Evolutionary conservation across 2,113 vertebrate genomes (phyloP).

Genomic region (Proterorhinus semilunaris): DNA sequence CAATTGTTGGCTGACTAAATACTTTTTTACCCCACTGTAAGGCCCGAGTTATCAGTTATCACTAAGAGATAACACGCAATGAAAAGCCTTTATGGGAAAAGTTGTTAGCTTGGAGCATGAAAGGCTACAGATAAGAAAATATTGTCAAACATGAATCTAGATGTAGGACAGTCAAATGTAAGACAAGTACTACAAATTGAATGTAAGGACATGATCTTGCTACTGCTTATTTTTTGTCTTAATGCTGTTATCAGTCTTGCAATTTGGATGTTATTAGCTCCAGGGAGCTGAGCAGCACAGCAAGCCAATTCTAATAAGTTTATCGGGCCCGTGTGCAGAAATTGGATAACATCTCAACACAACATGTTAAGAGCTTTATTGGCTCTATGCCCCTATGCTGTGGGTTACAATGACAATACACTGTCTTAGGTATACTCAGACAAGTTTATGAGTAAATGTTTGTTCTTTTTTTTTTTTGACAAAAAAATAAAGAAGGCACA

Average conservation of each 20-base stretch:
- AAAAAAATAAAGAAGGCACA: too few species aligned
- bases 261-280: conserved; percentile 12
- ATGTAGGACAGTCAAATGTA: conserved; percentile 36
- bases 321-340: conserved; percentile 23
- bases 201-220: conserved; percentile 16
- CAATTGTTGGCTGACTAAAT: too few species aligned
- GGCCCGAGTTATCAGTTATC: conserved; percentile 40
- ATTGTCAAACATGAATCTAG: conserved; percentile 16
- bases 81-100: conserved; percentile 33
- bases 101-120: conserved; percentile 28
- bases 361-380: conserved; percentile 17
- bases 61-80: conserved; percentile 66
- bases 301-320: conserved; percentile 23
- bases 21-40: not conserved
- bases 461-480: too few species aligned
- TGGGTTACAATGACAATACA: conserved; percentile 7
- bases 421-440: not conserved
- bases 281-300: conserved; percentile 20
- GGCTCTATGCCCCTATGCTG: conserved; percentile 3
- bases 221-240: conserved; percentile 12
- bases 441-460: too few species aligned
- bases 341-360: conserved; percentile 24
- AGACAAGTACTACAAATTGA: not conserved
- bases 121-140: conserved; percentile 33
- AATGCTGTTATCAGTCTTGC: conserved; percentile 26